phyloP scores from a whole-genome alignment of 2,113 vertebrate genomes.

The Tylochromis polylepis region DNA sequence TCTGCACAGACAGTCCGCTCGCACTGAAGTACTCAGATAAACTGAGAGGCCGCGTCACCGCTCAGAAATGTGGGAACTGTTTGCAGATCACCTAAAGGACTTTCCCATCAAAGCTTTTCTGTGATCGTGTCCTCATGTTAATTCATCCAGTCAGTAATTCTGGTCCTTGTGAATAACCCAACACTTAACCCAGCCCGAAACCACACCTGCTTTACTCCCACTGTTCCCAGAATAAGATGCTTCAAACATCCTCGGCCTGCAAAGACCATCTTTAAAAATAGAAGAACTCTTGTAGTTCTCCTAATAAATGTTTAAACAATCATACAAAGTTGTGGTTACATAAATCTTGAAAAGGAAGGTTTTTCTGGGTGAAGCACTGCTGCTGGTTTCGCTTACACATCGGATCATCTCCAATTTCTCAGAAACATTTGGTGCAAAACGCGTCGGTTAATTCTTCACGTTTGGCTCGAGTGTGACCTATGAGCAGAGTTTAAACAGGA shows the following conservation, averaged over 20 bases:
- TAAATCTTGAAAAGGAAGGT: neutral
- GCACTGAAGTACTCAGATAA: neutral
- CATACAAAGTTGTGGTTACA: neutral
- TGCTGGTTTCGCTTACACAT: neutral
- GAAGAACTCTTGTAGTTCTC: neutral
- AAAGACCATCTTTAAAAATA: neutral
- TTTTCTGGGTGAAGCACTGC: neutral
- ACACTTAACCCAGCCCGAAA: neutral
- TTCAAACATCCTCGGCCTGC: neutral
- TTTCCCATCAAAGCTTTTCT: neutral
- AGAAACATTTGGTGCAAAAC: neutral
- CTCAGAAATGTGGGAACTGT: neutral
- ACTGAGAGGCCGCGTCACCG: neutral
- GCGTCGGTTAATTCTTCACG: neutral
- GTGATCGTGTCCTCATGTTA: fast-evolving
- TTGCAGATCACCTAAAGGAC: neutral
- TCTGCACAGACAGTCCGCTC: fast-evolving
- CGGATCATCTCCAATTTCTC: neutral
- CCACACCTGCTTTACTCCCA: neutral
- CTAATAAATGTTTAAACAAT: neutral
- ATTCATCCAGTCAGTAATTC: neutral
- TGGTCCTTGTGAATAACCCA: neutral
- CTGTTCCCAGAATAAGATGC: neutral
- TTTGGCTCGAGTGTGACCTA: neutral
- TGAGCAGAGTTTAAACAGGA: neutral